Conservation (phyloP, 2,888 invertebrate species). For the Isoperla grammatica region DNA sequence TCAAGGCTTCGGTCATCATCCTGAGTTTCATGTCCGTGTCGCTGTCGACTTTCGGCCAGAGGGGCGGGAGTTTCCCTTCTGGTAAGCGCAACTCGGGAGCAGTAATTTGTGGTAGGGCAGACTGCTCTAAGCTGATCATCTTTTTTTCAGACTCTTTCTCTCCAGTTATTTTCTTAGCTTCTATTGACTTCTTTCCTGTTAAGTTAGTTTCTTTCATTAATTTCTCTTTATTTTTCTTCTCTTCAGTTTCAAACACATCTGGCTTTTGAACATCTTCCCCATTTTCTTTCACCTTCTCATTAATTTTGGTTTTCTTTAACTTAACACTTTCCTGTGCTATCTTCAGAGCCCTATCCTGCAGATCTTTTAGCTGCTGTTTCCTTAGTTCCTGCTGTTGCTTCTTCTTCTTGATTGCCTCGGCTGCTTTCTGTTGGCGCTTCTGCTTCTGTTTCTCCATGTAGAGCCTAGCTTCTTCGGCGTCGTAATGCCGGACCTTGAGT, state of each 20-base stretch:
- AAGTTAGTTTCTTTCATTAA: conserved; percentile 13
- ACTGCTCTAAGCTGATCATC: too few species aligned
- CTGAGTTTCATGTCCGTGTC: not conserved
- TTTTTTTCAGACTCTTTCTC: too few species aligned
- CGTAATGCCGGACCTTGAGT: conserved; percentile 42
- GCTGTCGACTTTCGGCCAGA: not conserved
- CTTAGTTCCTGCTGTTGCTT: conserved; percentile 42
- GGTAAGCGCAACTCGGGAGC: not conserved
- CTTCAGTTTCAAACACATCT: conserved; percentile 18
- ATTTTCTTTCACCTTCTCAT: conserved; percentile 36
- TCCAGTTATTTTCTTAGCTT: too few species aligned
- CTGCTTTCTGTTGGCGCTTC: conserved; percentile 43
- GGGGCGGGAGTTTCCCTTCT: not conserved
- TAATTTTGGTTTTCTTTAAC: conserved; percentile 28
- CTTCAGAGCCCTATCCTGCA: conserved; percentile 44
- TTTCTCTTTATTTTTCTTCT: conserved; percentile 6
- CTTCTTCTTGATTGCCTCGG: conserved; percentile 38
- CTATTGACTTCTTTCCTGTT: conserved; percentile 31
- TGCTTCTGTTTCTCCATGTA: conserved; percentile 53
- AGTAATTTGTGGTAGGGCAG: too few species aligned
- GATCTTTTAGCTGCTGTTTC: conserved; percentile 45
- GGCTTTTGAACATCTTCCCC: not conserved
- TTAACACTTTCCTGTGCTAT: conserved; percentile 45
- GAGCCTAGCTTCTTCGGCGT: conserved; percentile 48
- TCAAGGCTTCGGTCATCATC: not conserved